These are phyloP conservation scores for Rhinatrema bivittatum DNA, from an alignment of 2,797 vertebrate species.

Conservation along the genomic window DNA sequence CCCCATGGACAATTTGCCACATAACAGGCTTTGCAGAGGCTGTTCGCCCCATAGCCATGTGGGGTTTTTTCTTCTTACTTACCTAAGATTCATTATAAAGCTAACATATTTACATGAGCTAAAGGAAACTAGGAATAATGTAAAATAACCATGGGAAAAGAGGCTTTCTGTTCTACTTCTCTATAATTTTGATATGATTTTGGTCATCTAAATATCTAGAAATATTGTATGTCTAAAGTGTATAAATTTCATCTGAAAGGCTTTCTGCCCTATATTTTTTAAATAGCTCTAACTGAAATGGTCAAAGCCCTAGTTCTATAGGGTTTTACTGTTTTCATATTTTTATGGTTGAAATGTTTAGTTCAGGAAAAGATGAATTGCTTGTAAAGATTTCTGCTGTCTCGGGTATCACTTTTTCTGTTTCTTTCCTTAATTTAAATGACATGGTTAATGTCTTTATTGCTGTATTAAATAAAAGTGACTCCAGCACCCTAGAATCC, in stretches of 20 bases:
- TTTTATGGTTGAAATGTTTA: conserved; percentile 69
- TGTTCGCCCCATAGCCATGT: too few relatives aligned
- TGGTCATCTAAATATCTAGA: conserved; percentile 49
- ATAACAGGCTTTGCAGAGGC: too few relatives aligned
- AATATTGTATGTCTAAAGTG: conserved; percentile 54
- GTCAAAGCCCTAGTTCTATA: conserved; percentile 72
- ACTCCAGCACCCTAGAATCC: conserved; percentile 48
- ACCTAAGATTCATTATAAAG: too few relatives aligned
- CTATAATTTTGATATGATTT: conserved; percentile 9
- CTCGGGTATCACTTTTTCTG: conserved; percentile 44
- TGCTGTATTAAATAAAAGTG: conserved; percentile 48
- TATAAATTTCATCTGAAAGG: conserved; percentile 64
- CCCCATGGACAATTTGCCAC: too few relatives aligned
- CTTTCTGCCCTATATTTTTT: conserved; percentile 74
- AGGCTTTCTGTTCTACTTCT: background rate
- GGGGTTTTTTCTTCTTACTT: too few relatives aligned
- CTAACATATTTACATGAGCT: too few relatives aligned
- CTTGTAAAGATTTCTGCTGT: conserved; percentile 71
- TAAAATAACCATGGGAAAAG: conserved; percentile 3
- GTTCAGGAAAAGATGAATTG: conserved; percentile 60
- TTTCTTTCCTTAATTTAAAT: conserved; percentile 63
- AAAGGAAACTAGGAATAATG: too few relatives aligned
- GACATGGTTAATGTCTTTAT: conserved; percentile 52
- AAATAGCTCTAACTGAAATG: conserved; percentile 67
- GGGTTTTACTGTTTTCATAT: conserved; percentile 66